A percentile compares a stretch with the other conserved stretches of the same genome.
These are phyloP conservation scores for Natator depressus DNA, from an alignment of 2,113 vertebrate genomes.

Conservation along the genomic window DNA sequence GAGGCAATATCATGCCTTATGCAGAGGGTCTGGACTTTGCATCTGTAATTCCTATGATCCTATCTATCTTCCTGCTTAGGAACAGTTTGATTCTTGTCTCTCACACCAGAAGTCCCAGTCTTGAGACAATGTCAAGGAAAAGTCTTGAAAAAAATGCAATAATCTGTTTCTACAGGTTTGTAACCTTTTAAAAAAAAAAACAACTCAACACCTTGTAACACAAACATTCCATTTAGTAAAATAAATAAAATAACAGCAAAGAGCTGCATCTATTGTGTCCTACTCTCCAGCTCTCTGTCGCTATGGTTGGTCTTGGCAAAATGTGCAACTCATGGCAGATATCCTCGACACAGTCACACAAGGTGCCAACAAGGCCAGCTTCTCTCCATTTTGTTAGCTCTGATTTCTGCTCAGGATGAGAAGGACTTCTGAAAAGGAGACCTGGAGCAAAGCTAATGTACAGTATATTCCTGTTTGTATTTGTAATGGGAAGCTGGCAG, in stretches of 20 bases:
- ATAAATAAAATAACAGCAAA: background rate
- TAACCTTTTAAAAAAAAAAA: rapidly evolving
- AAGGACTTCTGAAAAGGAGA: background rate
- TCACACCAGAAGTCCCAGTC: rapidly evolving
- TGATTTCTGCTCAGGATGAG: rapidly evolving
- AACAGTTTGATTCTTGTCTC: background rate
- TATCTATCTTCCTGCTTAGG: background rate
- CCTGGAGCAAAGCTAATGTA: background rate
- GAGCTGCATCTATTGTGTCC: background rate
- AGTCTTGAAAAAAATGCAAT: rapidly evolving
- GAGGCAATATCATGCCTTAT: background rate
- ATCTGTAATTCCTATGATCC: background rate
- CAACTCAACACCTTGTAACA: background rate
- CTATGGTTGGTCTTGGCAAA: background rate
- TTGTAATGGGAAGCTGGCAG: background rate
- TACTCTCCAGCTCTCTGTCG: background rate
- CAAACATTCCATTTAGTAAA: background rate
- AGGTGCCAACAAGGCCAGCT: background rate
- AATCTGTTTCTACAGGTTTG: too few relatives aligned
- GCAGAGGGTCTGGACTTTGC: background rate
- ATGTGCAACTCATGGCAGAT: rapidly evolving
- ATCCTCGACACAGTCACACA: rapidly evolving
- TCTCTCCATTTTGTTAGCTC: background rate
- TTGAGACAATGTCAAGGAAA: rapidly evolving
- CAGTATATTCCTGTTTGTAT: background rate